A percentile compares a stretch with the other conserved stretches of the same genome.
Conservation (phyloP, 2,888 invertebrate genomes). For the Pseudococcus viburni region DNA sequence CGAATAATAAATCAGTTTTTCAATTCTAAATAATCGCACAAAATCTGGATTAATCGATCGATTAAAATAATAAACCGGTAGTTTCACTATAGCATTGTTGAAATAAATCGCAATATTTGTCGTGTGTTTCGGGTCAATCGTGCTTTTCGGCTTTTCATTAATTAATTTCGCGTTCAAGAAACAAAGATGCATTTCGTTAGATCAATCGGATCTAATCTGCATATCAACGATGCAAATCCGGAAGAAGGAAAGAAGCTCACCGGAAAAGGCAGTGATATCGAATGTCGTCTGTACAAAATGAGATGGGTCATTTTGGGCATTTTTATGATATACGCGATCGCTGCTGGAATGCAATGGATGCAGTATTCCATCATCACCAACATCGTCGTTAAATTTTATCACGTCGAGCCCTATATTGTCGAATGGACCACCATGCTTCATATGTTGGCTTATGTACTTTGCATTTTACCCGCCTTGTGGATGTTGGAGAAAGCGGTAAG, state of each 20-base stretch:
- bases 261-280: neutral
- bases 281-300: slow-evolving; percentile 80
- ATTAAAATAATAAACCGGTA: neutral
- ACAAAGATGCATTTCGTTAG: slow-evolving; percentile 5
- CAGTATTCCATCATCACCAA: slow-evolving; percentile 95
- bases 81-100: neutral
- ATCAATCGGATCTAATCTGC: slow-evolving; percentile 13
- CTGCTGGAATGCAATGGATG: slow-evolving; percentile 97
- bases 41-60: too few species aligned
- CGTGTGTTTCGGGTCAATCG: slow-evolving; percentile 38
- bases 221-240: neutral
- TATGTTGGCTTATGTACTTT: slow-evolving; percentile 96
- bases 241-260: slow-evolving; percentile 57
- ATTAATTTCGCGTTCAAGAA: slow-evolving; percentile 8
- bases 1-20: neutral
- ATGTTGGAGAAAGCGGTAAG: slow-evolving; percentile 93
- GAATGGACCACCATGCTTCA: slow-evolving; percentile 99
- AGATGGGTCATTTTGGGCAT: slow-evolving; percentile 89
- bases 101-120: neutral
- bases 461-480: slow-evolving; percentile 98
- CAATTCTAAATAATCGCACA: neutral
- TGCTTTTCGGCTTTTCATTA: slow-evolving; percentile 53
- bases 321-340: slow-evolving; percentile 90
- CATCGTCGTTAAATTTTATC: slow-evolving; percentile 84
- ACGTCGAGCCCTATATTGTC: slow-evolving; percentile 79